Percentiles rank a stretch among this genome's conserved stretches.
Evolutionary conservation across 2,888 invertebrate genomes (phyloP).

Genomic region (Schizaphis graminum): DNA sequence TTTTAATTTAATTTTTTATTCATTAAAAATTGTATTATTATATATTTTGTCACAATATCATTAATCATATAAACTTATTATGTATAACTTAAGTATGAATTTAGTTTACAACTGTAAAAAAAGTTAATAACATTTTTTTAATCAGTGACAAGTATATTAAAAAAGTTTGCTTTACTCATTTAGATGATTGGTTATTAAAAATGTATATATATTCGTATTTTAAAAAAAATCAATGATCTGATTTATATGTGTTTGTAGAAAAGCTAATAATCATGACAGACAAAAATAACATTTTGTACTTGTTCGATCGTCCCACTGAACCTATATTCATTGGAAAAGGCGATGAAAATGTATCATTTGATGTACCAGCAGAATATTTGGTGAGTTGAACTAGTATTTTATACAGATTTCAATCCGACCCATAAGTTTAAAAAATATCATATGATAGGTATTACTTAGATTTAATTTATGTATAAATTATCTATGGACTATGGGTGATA

Average conservation of each 20-base stretch:
- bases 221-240: neutral
- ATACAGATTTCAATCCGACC: neutral
- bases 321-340: conserved; percentile 84
- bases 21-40: too few species aligned
- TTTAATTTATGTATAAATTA: neutral
- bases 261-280: conserved; percentile 27
- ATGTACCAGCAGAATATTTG: conserved; percentile 78
- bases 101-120: too few species aligned
- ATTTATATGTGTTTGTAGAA: neutral
- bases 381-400: conserved; percentile 70
- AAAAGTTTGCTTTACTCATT: neutral
- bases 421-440: neutral
- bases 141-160: neutral
- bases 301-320: conserved; percentile 83
- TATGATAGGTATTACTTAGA: neutral
- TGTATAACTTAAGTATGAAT: neutral
- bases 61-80: neutral
- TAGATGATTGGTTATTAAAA: neutral
- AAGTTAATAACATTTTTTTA: too few species aligned
- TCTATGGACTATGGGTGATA: neutral
- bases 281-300: conserved; percentile 72
- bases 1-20: neutral
- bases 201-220: neutral
- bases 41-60: too few species aligned
- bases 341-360: conserved; percentile 73